Evolutionary conservation across 2,797 vertebrate genomes (phyloP), one percentile per base, ranked within the genome.

Genomic region (Chaetodon trifasciatus): DNA sequence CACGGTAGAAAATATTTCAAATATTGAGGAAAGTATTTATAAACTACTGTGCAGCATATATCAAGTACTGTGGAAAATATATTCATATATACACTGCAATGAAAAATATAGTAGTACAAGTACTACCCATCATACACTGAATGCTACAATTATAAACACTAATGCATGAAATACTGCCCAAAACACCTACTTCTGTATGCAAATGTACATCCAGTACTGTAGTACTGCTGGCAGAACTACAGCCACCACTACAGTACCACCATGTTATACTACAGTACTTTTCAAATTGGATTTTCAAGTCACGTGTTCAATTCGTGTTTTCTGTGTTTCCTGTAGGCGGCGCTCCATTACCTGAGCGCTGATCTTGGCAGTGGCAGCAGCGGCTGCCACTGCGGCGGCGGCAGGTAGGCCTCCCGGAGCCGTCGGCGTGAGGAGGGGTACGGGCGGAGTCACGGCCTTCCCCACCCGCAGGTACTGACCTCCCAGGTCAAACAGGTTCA

Each of bases 401-500:
- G 97, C 95, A 0, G 97, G 97, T 3, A 98, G 89, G 10, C 97
- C 97, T 32, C 97, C 97, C 0, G 97, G 96, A 0, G 96, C 96
- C 0, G 96, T 96, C 0, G 97, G 97, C 0, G 97, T 97, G 57
- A 97, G 95, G 4, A 98, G 95, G 0, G 97, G 97, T 94, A 97
- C 97, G 0, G 97, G 97, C 0, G 97, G 97, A 0, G 97, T 98
- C 78, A 98, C 97, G 0, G 97, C 97, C 86, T 98, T 98, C 39
- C 97, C 97, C 17, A 98, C 97, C 0, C 97, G 92, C 44, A 98
- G 95, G 81, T 98, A 98, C 83, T 98, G 97, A 24, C 97, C 97
- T 0, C 97, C 97, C 21, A 98, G 90, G 86, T 98, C 97, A 53
- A 98, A 98, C 57, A 98, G 96, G 90, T 98, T 98, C 97, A 98